phyloP scores from a whole-genome alignment of 2,888 invertebrate genomes.

The Crocallis elinguaria region DNA sequence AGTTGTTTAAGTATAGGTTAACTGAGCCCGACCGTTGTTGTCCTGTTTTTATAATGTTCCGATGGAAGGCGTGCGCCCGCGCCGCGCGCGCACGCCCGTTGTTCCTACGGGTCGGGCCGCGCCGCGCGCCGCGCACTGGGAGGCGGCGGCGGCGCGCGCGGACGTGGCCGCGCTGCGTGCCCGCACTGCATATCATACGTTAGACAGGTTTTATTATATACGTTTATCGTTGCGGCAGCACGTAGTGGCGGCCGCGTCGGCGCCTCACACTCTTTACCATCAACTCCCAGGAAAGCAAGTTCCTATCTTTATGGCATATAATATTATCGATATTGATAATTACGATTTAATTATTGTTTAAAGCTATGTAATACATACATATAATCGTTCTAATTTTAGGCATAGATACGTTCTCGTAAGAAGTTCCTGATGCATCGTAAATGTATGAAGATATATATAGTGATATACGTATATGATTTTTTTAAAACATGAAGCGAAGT shows the following conservation, averaged over 20 bases:
- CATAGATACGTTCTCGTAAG: constrained; percentile 85
- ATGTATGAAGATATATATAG: constrained; percentile 85
- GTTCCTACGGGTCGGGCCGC: constrained; percentile 57
- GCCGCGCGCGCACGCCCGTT: constrained; percentile 60
- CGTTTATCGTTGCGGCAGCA: constrained; percentile 79
- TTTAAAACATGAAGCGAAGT: constrained; percentile 83
- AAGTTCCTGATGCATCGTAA: constrained; percentile 85
- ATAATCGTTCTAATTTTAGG: constrained; percentile 86
- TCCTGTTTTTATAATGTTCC: constrained; percentile 54
- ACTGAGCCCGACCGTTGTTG: constrained; percentile 65
- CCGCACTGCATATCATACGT: constrained; percentile 83
- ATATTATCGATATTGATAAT: constrained; percentile 86
- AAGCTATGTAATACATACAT: constrained; percentile 86
- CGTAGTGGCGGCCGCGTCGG: constrained; percentile 75
- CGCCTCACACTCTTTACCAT: constrained; percentile 74
- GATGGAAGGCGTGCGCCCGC: constrained; percentile 44
- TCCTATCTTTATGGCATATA: constrained; percentile 86
- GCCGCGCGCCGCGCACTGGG: constrained; percentile 81
- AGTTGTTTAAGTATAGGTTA: constrained; percentile 81
- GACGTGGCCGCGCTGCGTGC: constrained; percentile 65
- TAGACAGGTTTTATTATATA: constrained; percentile 84
- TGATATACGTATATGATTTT: constrained; percentile 84
- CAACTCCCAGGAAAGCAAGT: constrained; percentile 86
- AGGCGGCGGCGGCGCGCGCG: constrained; percentile 77
- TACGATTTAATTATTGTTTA: constrained; percentile 86